Evolutionary conservation across 2,888 invertebrate genomes (phyloP).

Genomic region (Augochlorella aurata): DNA sequence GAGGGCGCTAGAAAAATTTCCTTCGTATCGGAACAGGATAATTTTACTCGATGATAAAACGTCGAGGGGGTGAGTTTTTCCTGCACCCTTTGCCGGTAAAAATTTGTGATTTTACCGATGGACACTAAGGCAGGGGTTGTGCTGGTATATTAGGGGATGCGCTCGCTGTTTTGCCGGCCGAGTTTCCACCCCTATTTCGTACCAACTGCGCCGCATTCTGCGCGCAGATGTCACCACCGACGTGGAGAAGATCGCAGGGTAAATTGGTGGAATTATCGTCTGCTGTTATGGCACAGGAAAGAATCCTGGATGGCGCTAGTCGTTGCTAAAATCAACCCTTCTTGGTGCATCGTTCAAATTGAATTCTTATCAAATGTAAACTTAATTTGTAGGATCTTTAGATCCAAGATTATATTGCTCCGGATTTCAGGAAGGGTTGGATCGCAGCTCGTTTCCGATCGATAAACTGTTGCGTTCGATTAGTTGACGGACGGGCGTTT

Average conservation of each 20-base stretch:
- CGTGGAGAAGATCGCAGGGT: not conserved
- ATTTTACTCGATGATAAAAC: not conserved
- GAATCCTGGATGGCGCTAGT: not conserved
- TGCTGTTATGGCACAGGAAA: not conserved
- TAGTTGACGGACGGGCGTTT: not conserved
- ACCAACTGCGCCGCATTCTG: not conserved
- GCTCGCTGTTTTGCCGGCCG: constrained; percentile 28
- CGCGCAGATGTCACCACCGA: constrained; percentile 40
- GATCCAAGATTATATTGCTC: not conserved
- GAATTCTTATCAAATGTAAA: not conserved
- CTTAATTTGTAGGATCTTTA: not conserved
- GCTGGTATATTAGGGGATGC: not conserved
- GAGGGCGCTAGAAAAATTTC: not conserved
- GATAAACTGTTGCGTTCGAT: not conserved
- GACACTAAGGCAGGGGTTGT: not conserved
- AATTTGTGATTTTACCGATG: constrained; percentile 15
- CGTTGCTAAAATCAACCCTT: not conserved
- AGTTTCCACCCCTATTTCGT: constrained; percentile 14
- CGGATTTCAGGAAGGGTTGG: not conserved
- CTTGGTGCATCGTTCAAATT: not conserved
- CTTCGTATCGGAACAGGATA: constrained; percentile 4
- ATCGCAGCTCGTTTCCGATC: not conserved
- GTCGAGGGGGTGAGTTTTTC: not conserved
- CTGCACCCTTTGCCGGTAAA: not conserved
- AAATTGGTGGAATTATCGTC: not conserved